Evolutionary conservation across 2,888 invertebrate genomes (phyloP).

Genomic region (Gandaritis pyraliata): DNA sequence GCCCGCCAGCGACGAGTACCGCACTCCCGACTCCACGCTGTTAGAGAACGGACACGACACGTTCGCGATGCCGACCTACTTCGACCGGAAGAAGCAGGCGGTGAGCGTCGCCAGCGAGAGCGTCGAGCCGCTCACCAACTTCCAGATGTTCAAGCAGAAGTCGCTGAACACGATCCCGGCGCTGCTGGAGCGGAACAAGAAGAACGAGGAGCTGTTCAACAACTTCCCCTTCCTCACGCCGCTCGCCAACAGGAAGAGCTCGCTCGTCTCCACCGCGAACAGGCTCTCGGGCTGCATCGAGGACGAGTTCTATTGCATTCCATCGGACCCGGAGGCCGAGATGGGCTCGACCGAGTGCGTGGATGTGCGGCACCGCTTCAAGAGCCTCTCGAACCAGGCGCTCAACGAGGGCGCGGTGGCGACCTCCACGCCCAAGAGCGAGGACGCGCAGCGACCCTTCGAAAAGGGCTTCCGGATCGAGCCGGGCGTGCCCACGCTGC

Average conservation of each 20-base stretch:
- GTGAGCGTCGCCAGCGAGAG: slow-evolving; percentile 62
- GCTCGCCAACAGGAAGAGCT: slow-evolving; percentile 80
- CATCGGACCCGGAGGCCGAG: slow-evolving; percentile 64
- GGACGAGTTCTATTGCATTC: slow-evolving; percentile 78
- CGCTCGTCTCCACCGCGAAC: slow-evolving; percentile 64
- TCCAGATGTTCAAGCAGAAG: slow-evolving; percentile 79
- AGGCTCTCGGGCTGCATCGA: slow-evolving; percentile 73
- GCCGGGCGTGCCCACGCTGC: slow-evolving; percentile 47
- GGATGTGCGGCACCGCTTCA: slow-evolving; percentile 65
- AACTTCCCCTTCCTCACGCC: slow-evolving; percentile 85
- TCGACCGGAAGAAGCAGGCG: slow-evolving; percentile 70
- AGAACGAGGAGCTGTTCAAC: slow-evolving; percentile 79
- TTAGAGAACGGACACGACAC: slow-evolving; percentile 49
- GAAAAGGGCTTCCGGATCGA: slow-evolving; percentile 26
- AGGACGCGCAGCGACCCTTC: slow-evolving; percentile 27
- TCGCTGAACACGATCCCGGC: slow-evolving; percentile 78
- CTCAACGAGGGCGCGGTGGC: slow-evolving; percentile 49
- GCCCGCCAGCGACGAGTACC: slow-evolving; percentile 60
- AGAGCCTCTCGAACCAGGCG: slow-evolving; percentile 60
- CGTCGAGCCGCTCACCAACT: slow-evolving; percentile 73
- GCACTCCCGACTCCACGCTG: slow-evolving; percentile 64
- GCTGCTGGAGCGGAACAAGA: slow-evolving; percentile 61
- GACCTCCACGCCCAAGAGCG: slow-evolving; percentile 67
- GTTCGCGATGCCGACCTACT: slow-evolving; percentile 78
- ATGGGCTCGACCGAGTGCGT: slow-evolving; percentile 52